Evolutionary conservation across 2,797 vertebrate species (phyloP), one percentile per base, ranked within the genome.

Genomic region (Helarctos malayanus): DNA sequence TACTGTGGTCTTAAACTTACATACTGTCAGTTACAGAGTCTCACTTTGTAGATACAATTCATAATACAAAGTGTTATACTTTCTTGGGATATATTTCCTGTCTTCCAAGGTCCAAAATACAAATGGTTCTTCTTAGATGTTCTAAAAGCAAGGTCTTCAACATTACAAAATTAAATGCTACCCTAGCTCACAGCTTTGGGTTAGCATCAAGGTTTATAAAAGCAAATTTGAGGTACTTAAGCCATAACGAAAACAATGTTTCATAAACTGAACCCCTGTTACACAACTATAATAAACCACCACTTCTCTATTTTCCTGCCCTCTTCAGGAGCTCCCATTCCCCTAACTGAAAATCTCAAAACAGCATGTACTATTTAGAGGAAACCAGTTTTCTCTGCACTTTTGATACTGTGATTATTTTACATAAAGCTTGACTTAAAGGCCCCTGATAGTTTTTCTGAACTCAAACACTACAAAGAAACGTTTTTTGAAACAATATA

Each of bases 401-500:
- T 79, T 16, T 32, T 61, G 6, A 35, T 47, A 81, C 2, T 65
- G 3, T 0, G 83, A 80, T 19, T 82, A 56, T 84, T 96, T 94
- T 38, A 90, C 29, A 41, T 4, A 88, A 93, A 96, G 54, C 16
- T 73, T 76, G 5, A 91, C 59, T 88, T 81, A 91, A 85, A 63
- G 25, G 7, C 23, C 7, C 52, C 38, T 88, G 29, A 5, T 10
- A 52, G 21, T 89, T 92, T 82, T 85, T 71, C n/a, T 59, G 5
- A 80, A 78, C 27, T 82, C 27, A 38, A 86, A 65, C 29, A 89
- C 49, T 49, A 80, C 1, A 61, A 75, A 16, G 13, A 81, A 90
- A 61, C 5, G 49, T 19, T 82, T 78, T 63, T 35, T 73, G 0
- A 41, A 94, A 73, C 12, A 75, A 57, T 21, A 89, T n/a, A 29